These are phyloP conservation scores for Coenobita brevimanus DNA, from an alignment of 1,140 invertebrate species.

Conservation along the genomic window DNA sequence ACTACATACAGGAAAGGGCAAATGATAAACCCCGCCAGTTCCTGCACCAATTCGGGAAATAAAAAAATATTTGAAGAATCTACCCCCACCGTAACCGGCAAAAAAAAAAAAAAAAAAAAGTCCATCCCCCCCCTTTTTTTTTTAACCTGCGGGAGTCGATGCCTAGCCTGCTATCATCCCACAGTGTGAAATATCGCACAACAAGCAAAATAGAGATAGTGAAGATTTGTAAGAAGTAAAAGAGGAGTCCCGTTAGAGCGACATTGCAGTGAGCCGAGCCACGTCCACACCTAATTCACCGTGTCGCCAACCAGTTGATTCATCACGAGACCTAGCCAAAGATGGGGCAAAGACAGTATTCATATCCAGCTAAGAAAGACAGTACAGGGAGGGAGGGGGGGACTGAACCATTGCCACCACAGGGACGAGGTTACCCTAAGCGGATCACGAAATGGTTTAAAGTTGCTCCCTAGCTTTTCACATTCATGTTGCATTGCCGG, in stretches of 20 bases:
- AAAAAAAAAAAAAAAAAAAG: slow-evolving; percentile 31
- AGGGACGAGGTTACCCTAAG: too few species aligned
- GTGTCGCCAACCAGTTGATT: slow-evolving; percentile 63
- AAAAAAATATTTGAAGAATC: slow-evolving; percentile 67
- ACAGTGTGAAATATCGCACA: slow-evolving; percentile 30
- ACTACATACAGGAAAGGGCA: slow-evolving; percentile 30
- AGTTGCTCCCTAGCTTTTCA: too few species aligned
- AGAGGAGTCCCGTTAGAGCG: slow-evolving; percentile 53
- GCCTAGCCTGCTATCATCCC: slow-evolving; percentile 22
- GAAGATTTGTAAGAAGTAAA: slow-evolving; percentile 2
- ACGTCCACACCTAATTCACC: slow-evolving; percentile 9
- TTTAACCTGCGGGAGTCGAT: slow-evolving; percentile 42
- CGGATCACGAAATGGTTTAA: too few species aligned
- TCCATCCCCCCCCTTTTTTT: slow-evolving; percentile 20
- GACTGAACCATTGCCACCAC: too few species aligned
- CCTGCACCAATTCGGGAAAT: slow-evolving; percentile 64
- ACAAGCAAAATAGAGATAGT: slow-evolving; percentile 28
- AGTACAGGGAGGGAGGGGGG: background rate
- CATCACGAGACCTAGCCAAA: slow-evolving; percentile 33
- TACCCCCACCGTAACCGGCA: slow-evolving; percentile 55
- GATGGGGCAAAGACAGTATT: background rate
- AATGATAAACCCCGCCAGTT: slow-evolving; percentile 62
- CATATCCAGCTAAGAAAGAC: background rate
- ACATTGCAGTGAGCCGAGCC: slow-evolving; percentile 51
- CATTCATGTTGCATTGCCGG: slow-evolving; percentile 11